Evolutionary conservation across 2,797 vertebrate genomes (phyloP), one percentile per base, ranked within the genome.

Genomic region (Sitta carolinensis): DNA sequence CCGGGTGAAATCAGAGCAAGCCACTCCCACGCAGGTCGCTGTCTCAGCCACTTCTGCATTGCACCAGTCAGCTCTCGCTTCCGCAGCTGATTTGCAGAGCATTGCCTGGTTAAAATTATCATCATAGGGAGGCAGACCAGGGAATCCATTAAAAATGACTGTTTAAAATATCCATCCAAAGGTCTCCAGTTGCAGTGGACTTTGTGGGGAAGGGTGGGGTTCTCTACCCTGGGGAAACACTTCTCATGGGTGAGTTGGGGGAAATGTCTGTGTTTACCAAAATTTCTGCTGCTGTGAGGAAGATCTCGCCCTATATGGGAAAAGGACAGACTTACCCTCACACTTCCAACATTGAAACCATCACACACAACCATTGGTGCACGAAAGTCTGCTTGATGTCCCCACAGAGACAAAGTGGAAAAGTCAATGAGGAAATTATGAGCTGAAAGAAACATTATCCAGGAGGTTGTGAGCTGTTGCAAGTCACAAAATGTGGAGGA

Each of bases 401-500:
- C 57, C 68, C 58, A 3, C 21, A 23, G 12, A 86, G 52, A 83
- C 48, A 54, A 64, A 72, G 68, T 54, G 62, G 36, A 64, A 58
- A 84, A 83, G 69, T 48, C 79, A 47, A 11, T 43, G 73, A 85
- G 54, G 68, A 87, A 80, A 52, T 57, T 13, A n/a, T 43, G 47
- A 85, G 34, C 78, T 57, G 68, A 74, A 91, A 84, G 62, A 90
- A 89, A 58, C 77, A 32, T 52, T 84, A 16, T 77, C 38, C 16
- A 38, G 34, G 47, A 76, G 17, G 48, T n/a, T 77, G n/a, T 20
- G 42, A 54, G 57, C 57, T 67, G 42, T 58, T 84, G 20, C 54
- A 89, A 76, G 68, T 45, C 40, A 59, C 34, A 21, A 68, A 90
- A 36, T 4, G 2, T 13, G 38, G 62, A 84, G 62, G 10, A 57